Evolutionary conservation across 2,797 vertebrate genomes (phyloP), one percentile per base, ranked within the genome.

Genomic region (Spea hammondii): DNA sequence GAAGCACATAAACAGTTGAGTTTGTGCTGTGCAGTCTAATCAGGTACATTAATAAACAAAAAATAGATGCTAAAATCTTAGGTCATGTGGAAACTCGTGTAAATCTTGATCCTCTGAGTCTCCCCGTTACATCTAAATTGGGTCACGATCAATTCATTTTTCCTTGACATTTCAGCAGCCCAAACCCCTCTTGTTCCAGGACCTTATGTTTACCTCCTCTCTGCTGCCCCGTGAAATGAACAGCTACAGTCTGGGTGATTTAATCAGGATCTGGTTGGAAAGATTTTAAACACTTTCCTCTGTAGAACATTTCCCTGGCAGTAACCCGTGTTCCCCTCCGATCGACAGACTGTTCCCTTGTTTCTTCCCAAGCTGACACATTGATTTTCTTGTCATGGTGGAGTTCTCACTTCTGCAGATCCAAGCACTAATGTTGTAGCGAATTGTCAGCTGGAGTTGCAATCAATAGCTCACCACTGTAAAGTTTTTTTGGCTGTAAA

Each of bases 391-490:
- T 76, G 79, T 80, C 79, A 65, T 13, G 17, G 68, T 80, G 62
- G 79, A 75, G 69, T 79, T 80, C 79, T 80, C 60, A 76, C 76
- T 74, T 80, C 79, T 80, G 79, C 73, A 66, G 67, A 75, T 76
- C 55, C 79, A 76, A 76, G 79, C 79, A 80, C 69, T 80, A 76
- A 76, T 70, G 68, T 71, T 80, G 68, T 65, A 60, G 74, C 60
- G 67, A 62, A 59, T 76, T 80, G 73, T 80, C 79, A 76, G 74
- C 60, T 80, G 79, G 51, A 80, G 68, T 51, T 45, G 68, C 51
- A 76, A 80, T 80, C 79, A 67, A 80, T 80, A 72, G 68, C 67
- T 80, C 60, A 59, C 78, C 59, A 75, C 60, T 76, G 79, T 75
- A 80, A 76, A 76, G 72, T 80, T 75, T 57, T 32, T 69, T 74